These are phyloP conservation scores for Scytalopus superciliaris DNA, from an alignment of 2,113 vertebrate species.

Conservation along the genomic window DNA sequence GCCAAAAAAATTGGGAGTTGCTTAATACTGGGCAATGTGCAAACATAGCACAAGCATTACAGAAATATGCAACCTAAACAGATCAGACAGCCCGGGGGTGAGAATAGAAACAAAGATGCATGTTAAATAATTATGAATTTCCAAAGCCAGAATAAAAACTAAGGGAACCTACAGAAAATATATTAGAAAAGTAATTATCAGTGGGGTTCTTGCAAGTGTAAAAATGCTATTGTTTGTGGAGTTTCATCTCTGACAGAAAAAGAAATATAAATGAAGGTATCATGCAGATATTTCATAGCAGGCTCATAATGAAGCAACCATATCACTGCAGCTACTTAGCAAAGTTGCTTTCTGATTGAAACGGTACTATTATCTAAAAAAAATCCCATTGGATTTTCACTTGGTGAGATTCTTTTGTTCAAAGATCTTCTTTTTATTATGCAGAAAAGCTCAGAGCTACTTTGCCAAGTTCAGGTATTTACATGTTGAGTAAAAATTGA, in stretches of 20 bases:
- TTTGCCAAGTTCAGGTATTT: slow-evolving; percentile 8
- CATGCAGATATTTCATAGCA: neutral
- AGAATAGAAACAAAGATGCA: neutral
- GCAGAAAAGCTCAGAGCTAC: neutral
- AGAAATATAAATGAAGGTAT: neutral
- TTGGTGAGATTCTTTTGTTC: neutral
- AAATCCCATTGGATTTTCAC: neutral
- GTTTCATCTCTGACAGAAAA: neutral
- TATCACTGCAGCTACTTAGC: neutral
- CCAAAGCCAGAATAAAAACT: neutral
- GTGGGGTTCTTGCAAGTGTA: neutral
- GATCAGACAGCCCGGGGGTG: neutral
- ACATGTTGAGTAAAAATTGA: neutral
- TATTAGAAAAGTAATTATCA: neutral
- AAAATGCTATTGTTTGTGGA: neutral
- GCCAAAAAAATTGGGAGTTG: neutral
- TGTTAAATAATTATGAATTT: neutral
- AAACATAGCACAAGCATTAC: neutral
- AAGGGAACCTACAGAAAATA: neutral
- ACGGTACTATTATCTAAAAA: neutral
- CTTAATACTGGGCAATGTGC: neutral
- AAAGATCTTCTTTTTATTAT: neutral
- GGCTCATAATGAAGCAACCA: neutral
- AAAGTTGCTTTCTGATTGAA: neutral
- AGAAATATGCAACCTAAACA: neutral